Evolutionary conservation across 2,888 invertebrate genomes (phyloP), one percentile per base, ranked within the genome.

Genomic region (Hypsopygia costalis): DNA sequence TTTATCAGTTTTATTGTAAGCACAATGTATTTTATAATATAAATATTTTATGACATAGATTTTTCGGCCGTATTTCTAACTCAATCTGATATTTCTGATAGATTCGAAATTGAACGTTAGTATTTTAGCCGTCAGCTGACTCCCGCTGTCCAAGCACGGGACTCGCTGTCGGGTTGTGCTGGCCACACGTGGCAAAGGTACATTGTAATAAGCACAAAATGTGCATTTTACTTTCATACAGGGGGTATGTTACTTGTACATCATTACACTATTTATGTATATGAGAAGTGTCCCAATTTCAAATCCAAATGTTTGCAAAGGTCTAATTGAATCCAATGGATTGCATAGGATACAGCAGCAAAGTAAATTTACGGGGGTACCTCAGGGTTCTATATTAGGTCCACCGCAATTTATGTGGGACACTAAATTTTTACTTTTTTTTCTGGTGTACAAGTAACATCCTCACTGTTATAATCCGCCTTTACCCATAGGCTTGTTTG

Each of bases 51-150:
- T 25, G 29, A 34, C 16, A 4, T 21, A 28, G 27, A 33, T 16
- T 27, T 28, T 32, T 51, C 46, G 49, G 50, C 48, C 54, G 49
- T 43, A 45, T 16, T 16, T 16, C 2, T 16, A 16, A 16, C 16
- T 4, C 36, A 40, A 35, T 49, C 69, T 67, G 69, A 64, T 66
- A 58, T 66, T 65, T 79, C 85, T 83, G 86, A 81, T 86, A 82
- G 85, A 75, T 83, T 87, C 85, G 86, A 86, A 86, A 86, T 85
- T 86, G 86, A 85, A 78, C 49, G 50, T 67, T 80, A 78, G 76
- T 72, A 65, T 76, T 80, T 72, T 73, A 11, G 8, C 12, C 11
- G 11, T 12, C 70, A 67, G 60, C 16, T 64, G 72, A 51, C 69
- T 55, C 46, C 51, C 51, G 42, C 52, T 71, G n/a, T n/a, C n/a